These are phyloP conservation scores for Phrixothrix hirtus DNA, from an alignment of 2,888 invertebrate genomes.

Conservation along the genomic window DNA sequence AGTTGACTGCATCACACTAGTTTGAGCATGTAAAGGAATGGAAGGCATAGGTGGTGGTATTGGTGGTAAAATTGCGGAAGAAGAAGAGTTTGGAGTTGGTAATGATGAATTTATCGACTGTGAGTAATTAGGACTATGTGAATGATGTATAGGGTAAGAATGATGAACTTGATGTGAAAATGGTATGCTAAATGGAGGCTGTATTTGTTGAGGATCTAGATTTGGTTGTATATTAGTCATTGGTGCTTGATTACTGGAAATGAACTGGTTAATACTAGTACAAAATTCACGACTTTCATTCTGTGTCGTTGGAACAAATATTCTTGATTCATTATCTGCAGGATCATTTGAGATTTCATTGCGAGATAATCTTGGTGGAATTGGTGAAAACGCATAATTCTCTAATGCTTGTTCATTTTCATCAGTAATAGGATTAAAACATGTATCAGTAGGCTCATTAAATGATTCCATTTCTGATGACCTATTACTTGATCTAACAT, in stretches of 20 bases:
- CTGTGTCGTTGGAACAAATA: constrained; percentile 6
- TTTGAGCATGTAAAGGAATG: too few species aligned
- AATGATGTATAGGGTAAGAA: constrained; percentile 2
- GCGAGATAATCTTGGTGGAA: constrained; percentile 18
- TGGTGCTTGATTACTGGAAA: neutral
- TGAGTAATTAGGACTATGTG: constrained; percentile 6
- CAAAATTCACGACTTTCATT: neutral
- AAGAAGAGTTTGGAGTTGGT: constrained; percentile 7
- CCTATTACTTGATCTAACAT: constrained; percentile 10
- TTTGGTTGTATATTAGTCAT: constrained; percentile 5
- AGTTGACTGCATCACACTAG: constrained; percentile 7
- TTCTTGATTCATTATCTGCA: constrained; percentile 5
- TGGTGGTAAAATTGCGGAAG: too few species aligned
- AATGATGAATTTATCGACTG: constrained; percentile 2
- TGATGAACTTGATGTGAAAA: constrained; percentile 6
- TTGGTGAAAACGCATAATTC: constrained; percentile 5
- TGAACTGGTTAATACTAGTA: neutral
- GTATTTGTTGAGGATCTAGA: constrained; percentile 2
- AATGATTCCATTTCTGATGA: constrained; percentile 22
- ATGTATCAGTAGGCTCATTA: constrained; percentile 16
- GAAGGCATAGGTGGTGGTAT: neutral
- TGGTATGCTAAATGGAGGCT: constrained; percentile 9
- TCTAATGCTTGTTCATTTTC: constrained; percentile 9
- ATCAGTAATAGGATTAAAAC: constrained; percentile 11
- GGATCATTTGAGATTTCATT: constrained; percentile 13